Evolutionary conservation across 1,140 invertebrate genomes (phyloP).

Genomic region (Scaptomyza montana): DNA sequence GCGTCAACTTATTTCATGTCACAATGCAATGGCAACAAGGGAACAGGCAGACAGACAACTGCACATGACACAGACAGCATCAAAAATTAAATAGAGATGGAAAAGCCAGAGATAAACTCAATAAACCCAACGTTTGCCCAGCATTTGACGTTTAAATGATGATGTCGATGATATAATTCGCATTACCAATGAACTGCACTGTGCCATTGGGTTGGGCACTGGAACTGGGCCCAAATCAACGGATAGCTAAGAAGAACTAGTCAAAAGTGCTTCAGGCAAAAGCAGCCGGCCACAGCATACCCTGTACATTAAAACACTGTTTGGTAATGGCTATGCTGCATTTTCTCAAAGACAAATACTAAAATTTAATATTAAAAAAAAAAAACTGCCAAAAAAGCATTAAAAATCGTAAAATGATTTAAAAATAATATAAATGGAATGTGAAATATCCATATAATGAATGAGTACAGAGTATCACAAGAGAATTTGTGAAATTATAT

Average conservation of each 20-base stretch:
- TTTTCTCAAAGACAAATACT: too few species aligned
- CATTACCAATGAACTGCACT: conserved; percentile 17
- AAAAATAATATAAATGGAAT: background rate
- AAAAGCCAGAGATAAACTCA: conserved; percentile 6
- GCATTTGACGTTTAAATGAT: conserved; percentile 17
- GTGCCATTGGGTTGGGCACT: conserved; percentile 17
- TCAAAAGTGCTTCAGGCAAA: background rate
- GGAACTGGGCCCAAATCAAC: conserved; percentile 21
- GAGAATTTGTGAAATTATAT: conserved; percentile 23
- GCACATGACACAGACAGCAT: conserved; percentile 7
- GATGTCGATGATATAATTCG: conserved; percentile 18
- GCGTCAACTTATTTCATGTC: conserved; percentile 43
- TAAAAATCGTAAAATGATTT: too few species aligned
- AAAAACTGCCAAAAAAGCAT: too few species aligned
- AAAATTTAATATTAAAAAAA: too few species aligned
- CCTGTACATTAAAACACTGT: background rate
- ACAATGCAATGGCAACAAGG: conserved; percentile 46
- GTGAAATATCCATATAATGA: too few species aligned
- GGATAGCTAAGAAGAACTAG: conserved; percentile 2
- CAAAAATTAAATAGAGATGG: background rate
- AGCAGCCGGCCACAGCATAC: background rate
- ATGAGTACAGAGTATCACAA: background rate
- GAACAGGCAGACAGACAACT: conserved; percentile 7
- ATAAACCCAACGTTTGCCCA: conserved; percentile 33
- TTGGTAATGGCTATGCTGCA: too few species aligned